Evolutionary conservation across 2,888 invertebrate species (phyloP).

Genomic region (Seira musarum): DNA sequence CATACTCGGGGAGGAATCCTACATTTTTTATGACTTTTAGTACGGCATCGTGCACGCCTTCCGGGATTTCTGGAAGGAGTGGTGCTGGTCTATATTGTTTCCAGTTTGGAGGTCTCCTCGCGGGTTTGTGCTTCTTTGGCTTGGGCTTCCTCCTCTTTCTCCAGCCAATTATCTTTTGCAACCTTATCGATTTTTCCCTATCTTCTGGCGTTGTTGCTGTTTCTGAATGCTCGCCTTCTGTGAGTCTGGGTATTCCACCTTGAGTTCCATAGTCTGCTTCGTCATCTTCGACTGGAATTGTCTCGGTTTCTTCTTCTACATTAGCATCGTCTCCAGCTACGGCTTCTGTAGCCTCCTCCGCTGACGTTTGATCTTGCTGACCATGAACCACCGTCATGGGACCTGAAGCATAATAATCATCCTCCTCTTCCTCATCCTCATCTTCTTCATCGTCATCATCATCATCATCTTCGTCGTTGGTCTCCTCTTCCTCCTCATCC

Average conservation of each 20-base stretch:
- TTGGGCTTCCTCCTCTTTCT: conserved; percentile 31
- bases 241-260: conserved; percentile 13
- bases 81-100: conserved; percentile 45
- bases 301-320: not conserved
- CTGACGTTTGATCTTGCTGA: not conserved
- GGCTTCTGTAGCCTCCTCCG: conserved; percentile 20
- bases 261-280: conserved; percentile 27
- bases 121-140: conserved; percentile 28
- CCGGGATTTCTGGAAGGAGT: conserved; percentile 33
- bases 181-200: conserved; percentile 30
- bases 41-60: conserved; percentile 35
- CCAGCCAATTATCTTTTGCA: conserved; percentile 16
- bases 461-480: conserved; percentile 20
- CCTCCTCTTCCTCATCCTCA: conserved; percentile 19
- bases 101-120: conserved; percentile 45
- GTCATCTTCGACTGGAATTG: conserved; percentile 14
- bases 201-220: conserved; percentile 14
- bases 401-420: conserved; percentile 21
- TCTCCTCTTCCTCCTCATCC: not conserved
- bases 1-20: conserved; percentile 57
- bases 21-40: conserved; percentile 40
- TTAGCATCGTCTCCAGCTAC: conserved; percentile 1
- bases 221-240: not conserved
- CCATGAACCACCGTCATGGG: not conserved
- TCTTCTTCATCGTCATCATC: conserved; percentile 48